These are phyloP conservation scores for Peromyscus aztecus DNA, from an alignment of 2,797 vertebrate genomes.

Conservation along the genomic window DNA sequence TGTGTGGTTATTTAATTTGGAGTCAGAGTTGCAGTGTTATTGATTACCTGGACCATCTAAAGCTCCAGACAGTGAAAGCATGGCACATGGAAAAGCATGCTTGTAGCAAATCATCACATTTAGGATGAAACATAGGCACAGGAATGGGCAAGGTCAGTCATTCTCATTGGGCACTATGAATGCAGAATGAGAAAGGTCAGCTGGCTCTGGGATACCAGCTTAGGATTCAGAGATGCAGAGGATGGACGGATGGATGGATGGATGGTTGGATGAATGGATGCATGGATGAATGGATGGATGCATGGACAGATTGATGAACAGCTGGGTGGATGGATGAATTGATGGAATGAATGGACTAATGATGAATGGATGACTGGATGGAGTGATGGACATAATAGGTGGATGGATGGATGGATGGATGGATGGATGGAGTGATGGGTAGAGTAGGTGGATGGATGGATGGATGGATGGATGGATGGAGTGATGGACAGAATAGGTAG, in stretches of 20 bases:
- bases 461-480: neutral
- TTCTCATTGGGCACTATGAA: neutral
- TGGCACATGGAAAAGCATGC: conserved; percentile 24
- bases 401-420: neutral
- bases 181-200: neutral
- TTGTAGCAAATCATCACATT: conserved; percentile 41
- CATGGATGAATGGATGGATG: neutral
- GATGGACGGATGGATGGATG: neutral
- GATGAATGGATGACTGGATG: neutral
- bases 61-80: conserved; percentile 39
- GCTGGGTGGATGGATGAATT: neutral
- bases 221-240: neutral
- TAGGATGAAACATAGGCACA: conserved; percentile 30
- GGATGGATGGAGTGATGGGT: neutral
- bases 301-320: neutral
- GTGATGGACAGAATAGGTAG: too few relatives aligned
- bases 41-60: conserved; percentile 63
- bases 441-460: neutral
- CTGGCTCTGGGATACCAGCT: neutral
- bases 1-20: conserved; percentile 76
- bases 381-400: neutral
- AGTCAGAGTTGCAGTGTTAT: conserved; percentile 61
- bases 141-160: neutral
- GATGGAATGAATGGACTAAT: neutral
- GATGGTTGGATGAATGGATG: neutral